Evolutionary conservation across 2,113 vertebrate genomes (phyloP), one percentile per base, ranked within the genome.

Genomic region (Cheirogaleus medius): DNA sequence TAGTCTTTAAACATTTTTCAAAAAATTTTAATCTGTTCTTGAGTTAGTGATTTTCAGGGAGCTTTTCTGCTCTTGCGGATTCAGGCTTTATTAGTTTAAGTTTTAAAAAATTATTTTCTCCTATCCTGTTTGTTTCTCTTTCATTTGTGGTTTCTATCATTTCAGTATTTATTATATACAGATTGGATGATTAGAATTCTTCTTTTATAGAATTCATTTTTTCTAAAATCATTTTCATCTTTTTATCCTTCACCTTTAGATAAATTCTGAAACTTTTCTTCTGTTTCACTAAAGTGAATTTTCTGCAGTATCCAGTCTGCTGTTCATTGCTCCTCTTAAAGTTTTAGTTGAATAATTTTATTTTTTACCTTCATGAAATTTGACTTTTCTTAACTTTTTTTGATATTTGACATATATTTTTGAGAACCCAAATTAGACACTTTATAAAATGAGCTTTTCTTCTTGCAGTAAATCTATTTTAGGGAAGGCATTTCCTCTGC

Each of bases 391-490:
- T 87, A 66, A 69, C 21, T 81, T 86, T 34, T 95, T 95, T 95
- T 90, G 73, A 78, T 94, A 91, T 92, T 87, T 94, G 90, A 91
- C 34, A 86, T 47, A 52, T 90, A 76, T 80, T 91, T 93, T 95
- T 95, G 92, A 93, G 54, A 88, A 64, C 56, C 64, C 64, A 95
- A 96, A 64, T 90, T 74, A 97, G 44, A 89, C 13, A 64, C 90
- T 95, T 87, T 77, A 89, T 83, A 95, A 95, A 96, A 91, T 87
- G 87, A 90, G 52, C 47, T 96, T 92, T 95, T 95, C 68, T 83
- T 93, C 93, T 98, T 93, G 83, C 81, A 92, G 52, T 90, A 78
- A 97, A 29, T 93, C 94, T 97, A 84, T 95, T 92, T 96, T 93
- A 85, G 52, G 39, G 81, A 96, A 97, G 87, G 87, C 90, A 87